Percentiles rank a stretch among this genome's conserved stretches.
Conservation (phyloP, 2,113 vertebrate species). For the Mormyrus lacerda region DNA sequence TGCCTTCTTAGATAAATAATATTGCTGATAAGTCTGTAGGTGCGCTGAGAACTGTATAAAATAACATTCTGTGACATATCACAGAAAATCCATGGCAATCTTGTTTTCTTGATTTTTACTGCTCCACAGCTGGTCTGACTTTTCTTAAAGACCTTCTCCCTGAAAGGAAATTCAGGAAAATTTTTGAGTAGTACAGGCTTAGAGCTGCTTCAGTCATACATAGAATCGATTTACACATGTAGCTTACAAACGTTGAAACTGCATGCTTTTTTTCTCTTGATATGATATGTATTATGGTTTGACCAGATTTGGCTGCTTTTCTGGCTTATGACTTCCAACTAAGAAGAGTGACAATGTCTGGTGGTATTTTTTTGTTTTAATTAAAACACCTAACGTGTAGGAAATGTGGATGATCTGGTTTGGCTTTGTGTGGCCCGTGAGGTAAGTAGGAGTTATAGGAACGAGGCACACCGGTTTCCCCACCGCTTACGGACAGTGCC, state of each 20-base stretch:
- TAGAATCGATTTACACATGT: not conserved
- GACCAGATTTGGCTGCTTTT: not conserved
- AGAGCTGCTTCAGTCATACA: not conserved
- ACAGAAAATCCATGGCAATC: not conserved
- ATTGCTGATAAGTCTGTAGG: not conserved
- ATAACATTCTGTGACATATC: not conserved
- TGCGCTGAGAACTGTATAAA: not conserved
- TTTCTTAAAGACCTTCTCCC: not conserved
- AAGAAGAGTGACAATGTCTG: not conserved
- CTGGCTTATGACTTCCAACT: not conserved
- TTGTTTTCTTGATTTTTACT: not conserved
- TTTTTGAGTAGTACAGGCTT: not conserved
- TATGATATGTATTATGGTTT: not conserved
- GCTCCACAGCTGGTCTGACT: not conserved
- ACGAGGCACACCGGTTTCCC: not conserved
- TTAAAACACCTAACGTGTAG: not conserved
- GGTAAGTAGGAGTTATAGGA: constrained; percentile 1
- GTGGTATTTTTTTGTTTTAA: not conserved
- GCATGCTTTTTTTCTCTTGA: not conserved
- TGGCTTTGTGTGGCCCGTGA: not conserved
- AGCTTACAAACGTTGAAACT: not conserved
- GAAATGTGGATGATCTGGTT: constrained; percentile 6
- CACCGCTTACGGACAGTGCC: not conserved
- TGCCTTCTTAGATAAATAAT: not conserved
- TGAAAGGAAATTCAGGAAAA: not conserved